Conservation (phyloP, 2,888 invertebrate genomes). For the Mythimna loreyi region DNA sequence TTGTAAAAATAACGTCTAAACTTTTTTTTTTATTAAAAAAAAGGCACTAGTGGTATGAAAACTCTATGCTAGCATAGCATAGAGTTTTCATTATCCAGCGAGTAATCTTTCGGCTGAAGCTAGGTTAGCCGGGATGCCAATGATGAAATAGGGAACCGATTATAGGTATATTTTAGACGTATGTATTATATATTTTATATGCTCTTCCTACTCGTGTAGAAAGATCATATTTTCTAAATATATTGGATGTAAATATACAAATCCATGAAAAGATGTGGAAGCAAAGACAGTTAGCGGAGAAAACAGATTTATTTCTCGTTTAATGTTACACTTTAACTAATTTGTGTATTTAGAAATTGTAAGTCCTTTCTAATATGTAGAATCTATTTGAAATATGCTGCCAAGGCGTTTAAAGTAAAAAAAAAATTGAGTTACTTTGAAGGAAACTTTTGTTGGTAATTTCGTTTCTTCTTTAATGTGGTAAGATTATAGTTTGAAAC, state of each 20-base stretch:
- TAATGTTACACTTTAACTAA: not conserved
- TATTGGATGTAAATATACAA: too few relatives aligned
- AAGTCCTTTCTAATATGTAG: not conserved
- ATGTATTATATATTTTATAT: too few relatives aligned
- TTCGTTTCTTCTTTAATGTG: not conserved
- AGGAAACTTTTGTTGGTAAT: too few relatives aligned
- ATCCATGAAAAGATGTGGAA: slow-evolving; percentile 7
- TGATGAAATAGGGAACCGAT: not conserved
- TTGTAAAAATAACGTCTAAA: not conserved
- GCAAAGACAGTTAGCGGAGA: slow-evolving; percentile 31
- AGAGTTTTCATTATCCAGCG: not conserved
- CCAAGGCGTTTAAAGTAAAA: not conserved
- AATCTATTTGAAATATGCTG: not conserved
- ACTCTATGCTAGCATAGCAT: not conserved
- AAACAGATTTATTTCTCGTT: slow-evolving; percentile 34
- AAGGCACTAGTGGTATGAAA: too few relatives aligned
- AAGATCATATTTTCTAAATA: not conserved
- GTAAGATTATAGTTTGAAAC: not conserved
- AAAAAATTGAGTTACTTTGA: not conserved
- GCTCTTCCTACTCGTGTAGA: too few relatives aligned
- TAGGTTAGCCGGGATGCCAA: not conserved
- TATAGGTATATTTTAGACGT: too few relatives aligned
- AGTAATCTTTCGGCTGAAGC: not conserved
- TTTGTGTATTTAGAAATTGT: not conserved
- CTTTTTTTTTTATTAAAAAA: not conserved